Evolutionary conservation across 92 coral and sea anemone species (phyloP), one percentile per base, ranked within the genome.

Genomic region (Porites cylindrica): DNA sequence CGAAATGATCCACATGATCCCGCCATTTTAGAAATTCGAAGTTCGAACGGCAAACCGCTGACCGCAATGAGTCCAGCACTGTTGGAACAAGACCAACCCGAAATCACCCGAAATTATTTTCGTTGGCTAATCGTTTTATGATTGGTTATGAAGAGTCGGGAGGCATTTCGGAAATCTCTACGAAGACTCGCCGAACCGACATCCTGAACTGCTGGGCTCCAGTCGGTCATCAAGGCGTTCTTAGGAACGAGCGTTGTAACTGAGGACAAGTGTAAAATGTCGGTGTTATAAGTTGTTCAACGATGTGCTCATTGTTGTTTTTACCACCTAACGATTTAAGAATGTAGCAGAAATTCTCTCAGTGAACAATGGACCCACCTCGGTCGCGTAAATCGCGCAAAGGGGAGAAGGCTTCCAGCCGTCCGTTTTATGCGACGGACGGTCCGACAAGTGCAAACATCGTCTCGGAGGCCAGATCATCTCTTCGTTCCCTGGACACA

Each of bases 401-500:
- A 92, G 93, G 82, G 18, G 90, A 85, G 51, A 95, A 98, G 43
- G 85, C 90, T 38, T 88, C 84, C 8, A 80, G 68, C 29, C 98
- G 98, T 62, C 99, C 99, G 50, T 97, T 97, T 87, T 97, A 97
- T 89, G 92, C 89, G 72, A 78, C 92, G 9, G 86, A 84, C 9
- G 98, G 99, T 8, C 92, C 95, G 80, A 97, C 99, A 59, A 97
- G 99, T 76, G 97, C 99, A 17, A 97, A 97, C 72, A 97, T 97
- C 62, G 96, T 97, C 50, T 94, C 99, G n/a, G 98, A 97, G 70
- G 99, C 99, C 63, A 93, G 99, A 62, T 90, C 96, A n/a, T 82
- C 94, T 51, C 92, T 97, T 79, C 98, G 99, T 78, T 72, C 97
- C 20, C 85, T 97, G 79, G 91, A 97, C n/a, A 97, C 99, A 53